Conservation (phyloP, 2,113 vertebrate genomes). For the Platycercus adscitus region DNA sequence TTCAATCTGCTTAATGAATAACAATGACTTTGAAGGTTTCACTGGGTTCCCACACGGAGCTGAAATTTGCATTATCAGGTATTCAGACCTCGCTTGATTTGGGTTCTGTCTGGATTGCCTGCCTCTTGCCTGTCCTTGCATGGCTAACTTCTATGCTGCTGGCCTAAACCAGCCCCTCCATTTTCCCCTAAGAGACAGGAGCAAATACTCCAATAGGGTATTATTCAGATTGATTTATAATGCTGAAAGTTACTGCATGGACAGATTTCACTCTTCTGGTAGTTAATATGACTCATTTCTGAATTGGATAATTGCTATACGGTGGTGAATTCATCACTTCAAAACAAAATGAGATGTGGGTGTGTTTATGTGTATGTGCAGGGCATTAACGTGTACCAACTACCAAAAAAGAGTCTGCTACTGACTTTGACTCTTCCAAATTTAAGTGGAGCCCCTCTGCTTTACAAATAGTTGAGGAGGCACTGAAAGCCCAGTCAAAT, state of each 20-base stretch:
- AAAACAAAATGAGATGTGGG: conserved; percentile 42
- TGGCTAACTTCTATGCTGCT: neutral
- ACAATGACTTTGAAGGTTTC: conserved; percentile 48
- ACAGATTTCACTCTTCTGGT: conserved; percentile 48
- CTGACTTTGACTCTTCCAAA: neutral
- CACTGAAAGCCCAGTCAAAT: neutral
- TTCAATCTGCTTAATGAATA: conserved; percentile 69
- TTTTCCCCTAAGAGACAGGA: neutral
- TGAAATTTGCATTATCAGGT: neutral
- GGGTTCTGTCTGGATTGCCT: neutral
- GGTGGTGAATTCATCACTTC: conserved; percentile 35
- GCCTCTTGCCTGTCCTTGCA: neutral
- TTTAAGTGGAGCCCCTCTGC: neutral
- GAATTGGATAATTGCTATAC: conserved; percentile 45
- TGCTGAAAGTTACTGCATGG: neutral
- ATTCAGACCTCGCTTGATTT: neutral
- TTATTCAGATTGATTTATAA: neutral
- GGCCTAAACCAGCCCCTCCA: neutral
- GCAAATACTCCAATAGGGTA: neutral
- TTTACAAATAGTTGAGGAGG: neutral
- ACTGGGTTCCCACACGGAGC: neutral
- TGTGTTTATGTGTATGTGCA: conserved; percentile 5
- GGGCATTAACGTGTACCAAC: neutral
- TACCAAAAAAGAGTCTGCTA: neutral
- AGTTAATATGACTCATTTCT: conserved; percentile 49